Percentiles rank a stretch among this genome's conserved stretches.
Conservation (phyloP, 2,113 vertebrate species). For the human region DNA sequence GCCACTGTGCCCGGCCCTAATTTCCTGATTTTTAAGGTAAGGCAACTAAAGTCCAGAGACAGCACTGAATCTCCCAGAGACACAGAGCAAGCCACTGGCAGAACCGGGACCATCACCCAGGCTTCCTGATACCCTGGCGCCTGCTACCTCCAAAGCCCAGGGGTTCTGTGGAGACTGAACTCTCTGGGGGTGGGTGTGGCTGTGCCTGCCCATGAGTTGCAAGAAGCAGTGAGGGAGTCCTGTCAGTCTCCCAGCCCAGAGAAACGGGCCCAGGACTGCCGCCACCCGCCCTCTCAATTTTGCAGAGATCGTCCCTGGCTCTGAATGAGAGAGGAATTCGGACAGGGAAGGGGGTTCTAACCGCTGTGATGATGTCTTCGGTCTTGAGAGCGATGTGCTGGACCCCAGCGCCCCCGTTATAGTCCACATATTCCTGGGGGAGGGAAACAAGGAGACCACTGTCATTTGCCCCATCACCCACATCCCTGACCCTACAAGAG, state of each 20-base stretch:
- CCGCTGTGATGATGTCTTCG: slow-evolving; percentile 91
- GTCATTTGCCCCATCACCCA: background rate
- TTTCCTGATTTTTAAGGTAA: background rate
- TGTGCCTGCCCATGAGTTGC: background rate
- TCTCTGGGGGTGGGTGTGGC: rapidly evolving
- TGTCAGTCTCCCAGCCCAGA: background rate
- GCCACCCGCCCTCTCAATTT: background rate
- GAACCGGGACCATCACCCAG: background rate
- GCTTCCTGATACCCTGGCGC: background rate
- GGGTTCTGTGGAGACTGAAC: background rate
- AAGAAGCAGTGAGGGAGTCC: background rate
- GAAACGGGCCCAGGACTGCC: background rate
- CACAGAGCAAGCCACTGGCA: background rate
- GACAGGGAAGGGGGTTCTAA: slow-evolving; percentile 63
- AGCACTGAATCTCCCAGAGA: background rate
- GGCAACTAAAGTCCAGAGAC: background rate
- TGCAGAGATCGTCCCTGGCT: background rate
- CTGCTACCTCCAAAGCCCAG: background rate
- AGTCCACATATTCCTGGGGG: slow-evolving; percentile 94
- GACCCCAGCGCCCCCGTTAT: slow-evolving; percentile 94
- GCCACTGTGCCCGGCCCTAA: background rate
- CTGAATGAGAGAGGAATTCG: background rate
- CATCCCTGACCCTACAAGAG: background rate
- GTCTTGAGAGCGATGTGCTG: slow-evolving; percentile 98
- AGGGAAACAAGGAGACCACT: background rate